phyloP scores from a whole-genome alignment of 2,888 invertebrate species.

The Cactoblastis cactorum region DNA sequence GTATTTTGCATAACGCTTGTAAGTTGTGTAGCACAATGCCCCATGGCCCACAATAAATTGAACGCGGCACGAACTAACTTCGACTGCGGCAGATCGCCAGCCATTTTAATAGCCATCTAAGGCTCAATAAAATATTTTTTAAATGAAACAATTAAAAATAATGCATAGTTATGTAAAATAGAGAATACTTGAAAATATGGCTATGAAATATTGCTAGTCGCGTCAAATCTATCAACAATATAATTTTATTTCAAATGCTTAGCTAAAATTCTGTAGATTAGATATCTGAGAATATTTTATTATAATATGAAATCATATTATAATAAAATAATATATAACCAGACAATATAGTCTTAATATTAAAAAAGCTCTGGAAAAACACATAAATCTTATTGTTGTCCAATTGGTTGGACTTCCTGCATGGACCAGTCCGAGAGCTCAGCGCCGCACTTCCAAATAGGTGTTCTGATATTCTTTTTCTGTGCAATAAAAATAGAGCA shows the following conservation, averaged over 20 bases:
- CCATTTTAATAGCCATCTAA: neutral
- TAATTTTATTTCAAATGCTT: no score
- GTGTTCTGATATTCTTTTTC: constrained; percentile 73
- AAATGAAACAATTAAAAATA: no score
- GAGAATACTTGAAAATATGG: no score
- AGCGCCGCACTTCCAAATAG: constrained; percentile 67
- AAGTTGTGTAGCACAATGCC: constrained; percentile 60
- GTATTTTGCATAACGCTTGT: constrained; percentile 73
- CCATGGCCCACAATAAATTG: constrained; percentile 47
- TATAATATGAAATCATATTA: neutral
- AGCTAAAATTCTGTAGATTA: no score
- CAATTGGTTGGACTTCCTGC: constrained; percentile 71
- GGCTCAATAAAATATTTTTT: neutral
- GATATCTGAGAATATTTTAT: no score
- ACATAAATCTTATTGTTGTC: constrained; percentile 74
- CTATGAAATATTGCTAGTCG: no score
- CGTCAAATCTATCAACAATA: no score
- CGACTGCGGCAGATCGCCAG: constrained; percentile 7
- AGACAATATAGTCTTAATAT: constrained; percentile 21
- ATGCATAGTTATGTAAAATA: no score
- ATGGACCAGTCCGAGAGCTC: constrained; percentile 51
- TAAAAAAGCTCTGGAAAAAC: constrained; percentile 57
- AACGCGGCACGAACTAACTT: constrained; percentile 10
- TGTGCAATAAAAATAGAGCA: constrained; percentile 70
- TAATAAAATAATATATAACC: constrained; percentile 6